Conservation (phyloP, 2,113 vertebrate species). For the Laticauda laticaudata region DNA sequence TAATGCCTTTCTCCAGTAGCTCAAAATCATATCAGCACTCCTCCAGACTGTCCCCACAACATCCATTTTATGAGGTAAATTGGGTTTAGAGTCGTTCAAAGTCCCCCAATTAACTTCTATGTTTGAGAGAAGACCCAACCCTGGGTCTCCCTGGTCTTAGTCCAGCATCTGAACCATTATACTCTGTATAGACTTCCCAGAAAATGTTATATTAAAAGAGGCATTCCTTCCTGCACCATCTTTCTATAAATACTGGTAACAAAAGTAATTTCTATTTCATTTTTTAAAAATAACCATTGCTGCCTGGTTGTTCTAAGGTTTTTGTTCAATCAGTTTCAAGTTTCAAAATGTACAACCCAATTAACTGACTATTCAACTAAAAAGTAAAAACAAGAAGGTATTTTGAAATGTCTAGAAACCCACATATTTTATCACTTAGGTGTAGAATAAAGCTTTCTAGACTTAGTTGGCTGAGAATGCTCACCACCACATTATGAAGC, state of each 20-base stretch:
- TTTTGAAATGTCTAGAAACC: background rate
- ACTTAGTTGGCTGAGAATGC: background rate
- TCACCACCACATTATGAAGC: constrained; percentile 33
- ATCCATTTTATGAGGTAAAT: background rate
- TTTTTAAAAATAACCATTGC: background rate
- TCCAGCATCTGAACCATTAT: background rate
- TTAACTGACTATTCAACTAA: background rate
- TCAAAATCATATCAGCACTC: background rate
- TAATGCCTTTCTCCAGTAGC: background rate
- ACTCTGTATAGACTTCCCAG: background rate
- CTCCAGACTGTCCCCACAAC: background rate
- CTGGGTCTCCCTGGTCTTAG: background rate
- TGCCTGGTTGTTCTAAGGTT: background rate
- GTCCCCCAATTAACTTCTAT: background rate
- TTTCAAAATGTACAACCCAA: background rate
- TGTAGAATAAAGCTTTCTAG: constrained; percentile 15
- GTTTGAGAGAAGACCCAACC: background rate
- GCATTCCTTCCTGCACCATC: background rate
- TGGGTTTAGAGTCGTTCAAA: background rate
- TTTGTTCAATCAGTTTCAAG: background rate
- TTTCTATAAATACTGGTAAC: background rate
- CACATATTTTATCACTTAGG: constrained; percentile 29
- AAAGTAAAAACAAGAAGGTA: background rate
- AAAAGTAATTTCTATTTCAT: background rate
- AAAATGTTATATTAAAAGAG: background rate